Percentiles rank a stretch among this genome's conserved stretches.
Conservation (phyloP, 2,797 vertebrate genomes). For the Hemitrygon akajei region DNA sequence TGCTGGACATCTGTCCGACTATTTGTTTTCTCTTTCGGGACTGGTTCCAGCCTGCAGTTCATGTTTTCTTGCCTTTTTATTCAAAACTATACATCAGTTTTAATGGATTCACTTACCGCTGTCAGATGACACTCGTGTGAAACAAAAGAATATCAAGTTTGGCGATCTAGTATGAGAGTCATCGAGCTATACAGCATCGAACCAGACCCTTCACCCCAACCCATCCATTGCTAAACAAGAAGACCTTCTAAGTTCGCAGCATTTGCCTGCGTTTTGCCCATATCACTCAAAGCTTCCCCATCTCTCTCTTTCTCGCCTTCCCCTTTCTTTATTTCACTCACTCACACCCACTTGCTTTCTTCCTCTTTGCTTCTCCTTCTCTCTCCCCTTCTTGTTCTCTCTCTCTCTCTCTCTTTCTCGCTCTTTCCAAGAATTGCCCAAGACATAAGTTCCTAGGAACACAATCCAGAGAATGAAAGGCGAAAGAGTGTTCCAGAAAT, state of each 20-base stretch:
- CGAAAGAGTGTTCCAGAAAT: slow-evolving; percentile 27
- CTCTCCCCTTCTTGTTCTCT: slow-evolving; percentile 27
- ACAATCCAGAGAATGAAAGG: slow-evolving; percentile 9
- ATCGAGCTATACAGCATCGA: too few relatives aligned
- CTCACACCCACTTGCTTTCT: slow-evolving; percentile 38
- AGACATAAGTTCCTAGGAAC: slow-evolving; percentile 37
- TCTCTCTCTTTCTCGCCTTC: slow-evolving; percentile 44
- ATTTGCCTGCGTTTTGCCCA: too few relatives aligned
- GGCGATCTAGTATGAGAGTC: not conserved
- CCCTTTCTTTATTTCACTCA: slow-evolving; percentile 29
- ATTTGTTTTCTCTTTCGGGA: not conserved
- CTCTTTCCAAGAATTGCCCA: not conserved
- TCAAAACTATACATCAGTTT: not conserved
- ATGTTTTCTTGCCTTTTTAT: not conserved
- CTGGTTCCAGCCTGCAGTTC: not conserved
- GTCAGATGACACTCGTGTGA: not conserved
- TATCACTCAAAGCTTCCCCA: slow-evolving; percentile 20
- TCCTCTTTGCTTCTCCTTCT: slow-evolving; percentile 37
- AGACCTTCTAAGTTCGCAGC: too few relatives aligned
- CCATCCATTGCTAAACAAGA: too few relatives aligned
- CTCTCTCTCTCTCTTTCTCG: slow-evolving; percentile 38
- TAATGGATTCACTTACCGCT: not conserved
- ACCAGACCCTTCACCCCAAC: too few relatives aligned
- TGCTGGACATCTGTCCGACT: not conserved
- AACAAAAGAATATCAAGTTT: not conserved